phyloP scores from a whole-genome alignment of 1,140 invertebrate genomes.

The Lordiphosa clarofinis region DNA sequence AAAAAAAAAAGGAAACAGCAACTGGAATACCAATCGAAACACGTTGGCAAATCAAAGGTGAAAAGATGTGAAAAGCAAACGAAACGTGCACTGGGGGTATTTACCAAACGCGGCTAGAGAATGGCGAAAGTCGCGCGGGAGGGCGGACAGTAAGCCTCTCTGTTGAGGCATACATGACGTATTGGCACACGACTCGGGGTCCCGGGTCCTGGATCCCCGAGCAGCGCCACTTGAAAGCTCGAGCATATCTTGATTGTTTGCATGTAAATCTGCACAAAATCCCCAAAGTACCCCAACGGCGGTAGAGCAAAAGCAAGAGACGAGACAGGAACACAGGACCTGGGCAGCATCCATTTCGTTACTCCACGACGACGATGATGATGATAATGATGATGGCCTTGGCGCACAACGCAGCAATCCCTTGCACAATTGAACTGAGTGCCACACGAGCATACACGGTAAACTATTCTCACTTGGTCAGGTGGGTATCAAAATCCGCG shows the following conservation, averaged over 20 bases:
- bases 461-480: not conserved
- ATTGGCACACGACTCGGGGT: conserved; percentile 46
- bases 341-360: conserved; percentile 1
- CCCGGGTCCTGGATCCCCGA: conserved; percentile 8
- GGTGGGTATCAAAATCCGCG: not conserved
- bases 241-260: conserved; percentile 75
- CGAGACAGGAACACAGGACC: conserved; percentile 14
- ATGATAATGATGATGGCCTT: conserved; percentile 47
- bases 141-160: not conserved
- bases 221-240: conserved; percentile 66
- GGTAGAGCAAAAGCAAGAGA: conserved; percentile 15
- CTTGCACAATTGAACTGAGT: conserved; percentile 61
- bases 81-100: conserved; percentile 46
- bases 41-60: conserved; percentile 65
- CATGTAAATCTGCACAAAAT: conserved; percentile 77
- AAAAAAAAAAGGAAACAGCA: conserved; percentile 22
- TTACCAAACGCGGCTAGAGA: conserved; percentile 17
- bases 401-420: conserved; percentile 55
- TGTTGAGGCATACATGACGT: conserved; percentile 58
- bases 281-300: conserved; percentile 64
- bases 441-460: conserved; percentile 4
- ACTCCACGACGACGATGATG: conserved; percentile 11
- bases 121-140: not conserved
- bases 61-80: conserved; percentile 69
- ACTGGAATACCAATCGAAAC: conserved; percentile 24